These are phyloP conservation scores for Tryphoninae sp. DNA, from an alignment of 2,888 invertebrate genomes.

Conservation along the genomic window DNA sequence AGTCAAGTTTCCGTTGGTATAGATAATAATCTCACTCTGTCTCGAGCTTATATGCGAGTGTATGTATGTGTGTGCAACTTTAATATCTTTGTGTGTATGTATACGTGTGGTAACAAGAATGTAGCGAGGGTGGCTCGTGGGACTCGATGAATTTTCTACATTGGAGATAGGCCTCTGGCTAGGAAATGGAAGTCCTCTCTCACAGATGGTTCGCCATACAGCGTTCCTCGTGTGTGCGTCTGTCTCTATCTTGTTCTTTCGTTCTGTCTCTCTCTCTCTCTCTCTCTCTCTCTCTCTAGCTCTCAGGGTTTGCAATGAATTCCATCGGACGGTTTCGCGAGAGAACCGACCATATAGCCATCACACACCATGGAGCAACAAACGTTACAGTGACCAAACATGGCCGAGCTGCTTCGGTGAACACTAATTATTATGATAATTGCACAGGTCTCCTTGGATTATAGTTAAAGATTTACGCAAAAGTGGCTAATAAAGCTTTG, in stretches of 20 bases:
- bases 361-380: slow-evolving; percentile 39
- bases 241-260: slow-evolving; percentile 40
- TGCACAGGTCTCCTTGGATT: slow-evolving; percentile 54
- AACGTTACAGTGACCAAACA: slow-evolving; percentile 62
- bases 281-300: slow-evolving; percentile 50
- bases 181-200: slow-evolving; percentile 62
- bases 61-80: slow-evolving; percentile 25
- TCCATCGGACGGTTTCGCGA: slow-evolving; percentile 45
- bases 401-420: slow-evolving; percentile 59
- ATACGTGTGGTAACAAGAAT: slow-evolving; percentile 60
- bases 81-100: slow-evolving; percentile 38
- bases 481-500: slow-evolving; percentile 47
- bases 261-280: slow-evolving; percentile 35
- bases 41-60: slow-evolving; percentile 17
- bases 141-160: slow-evolving; percentile 65
- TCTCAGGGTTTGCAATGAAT: slow-evolving; percentile 41
- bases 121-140: slow-evolving; percentile 63
- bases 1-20: slow-evolving; percentile 64
- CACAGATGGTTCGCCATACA: slow-evolving; percentile 45
- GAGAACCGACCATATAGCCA: slow-evolving; percentile 15
- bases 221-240: slow-evolving; percentile 9
- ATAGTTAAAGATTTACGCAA: slow-evolving; percentile 52
- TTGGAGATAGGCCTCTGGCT: slow-evolving; percentile 60
- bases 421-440: slow-evolving; percentile 65
- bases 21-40: slow-evolving; percentile 60